phyloP scores from a whole-genome alignment of 2,113 vertebrate species.

The Melanocharis versteri region DNA sequence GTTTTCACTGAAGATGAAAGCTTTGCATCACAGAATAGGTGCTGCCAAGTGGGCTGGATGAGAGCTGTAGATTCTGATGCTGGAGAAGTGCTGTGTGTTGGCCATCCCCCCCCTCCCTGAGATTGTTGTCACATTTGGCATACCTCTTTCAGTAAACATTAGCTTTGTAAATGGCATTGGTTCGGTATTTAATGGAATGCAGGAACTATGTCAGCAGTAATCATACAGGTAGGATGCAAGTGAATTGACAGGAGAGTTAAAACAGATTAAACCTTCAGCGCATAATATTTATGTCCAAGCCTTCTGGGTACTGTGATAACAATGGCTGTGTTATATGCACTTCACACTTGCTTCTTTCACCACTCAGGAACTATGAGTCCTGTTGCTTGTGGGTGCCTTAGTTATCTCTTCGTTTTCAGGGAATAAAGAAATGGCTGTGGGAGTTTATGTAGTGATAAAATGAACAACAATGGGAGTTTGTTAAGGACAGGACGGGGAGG shows the following conservation, averaged over 20 bases:
- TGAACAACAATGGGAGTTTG: constrained; percentile 40
- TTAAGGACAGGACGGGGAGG: constrained; percentile 30
- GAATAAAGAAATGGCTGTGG: constrained; percentile 23
- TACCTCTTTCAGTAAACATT: not conserved
- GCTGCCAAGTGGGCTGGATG: not conserved
- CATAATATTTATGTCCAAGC: not conserved
- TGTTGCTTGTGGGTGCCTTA: not conserved
- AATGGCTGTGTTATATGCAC: constrained; percentile 32
- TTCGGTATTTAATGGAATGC: not conserved
- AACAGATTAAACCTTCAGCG: not conserved
- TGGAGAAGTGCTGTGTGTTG: not conserved
- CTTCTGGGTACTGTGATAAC: constrained; percentile 33
- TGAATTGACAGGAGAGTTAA: not conserved
- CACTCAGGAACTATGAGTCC: not conserved
- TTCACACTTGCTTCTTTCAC: constrained; percentile 62
- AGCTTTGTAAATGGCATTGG: not conserved
- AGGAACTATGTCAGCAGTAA: not conserved
- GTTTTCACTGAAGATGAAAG: not conserved
- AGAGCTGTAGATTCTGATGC: not conserved
- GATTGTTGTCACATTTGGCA: not conserved
- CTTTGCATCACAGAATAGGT: not conserved
- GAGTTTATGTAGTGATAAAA: constrained; percentile 19
- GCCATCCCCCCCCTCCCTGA: not conserved
- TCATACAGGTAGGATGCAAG: not conserved
- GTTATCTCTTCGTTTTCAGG: constrained; percentile 32